Percentiles rank a stretch among this genome's conserved stretches.
Evolutionary conservation across 2,113 vertebrate genomes (phyloP).

Genomic region (Eublepharis macularius): DNA sequence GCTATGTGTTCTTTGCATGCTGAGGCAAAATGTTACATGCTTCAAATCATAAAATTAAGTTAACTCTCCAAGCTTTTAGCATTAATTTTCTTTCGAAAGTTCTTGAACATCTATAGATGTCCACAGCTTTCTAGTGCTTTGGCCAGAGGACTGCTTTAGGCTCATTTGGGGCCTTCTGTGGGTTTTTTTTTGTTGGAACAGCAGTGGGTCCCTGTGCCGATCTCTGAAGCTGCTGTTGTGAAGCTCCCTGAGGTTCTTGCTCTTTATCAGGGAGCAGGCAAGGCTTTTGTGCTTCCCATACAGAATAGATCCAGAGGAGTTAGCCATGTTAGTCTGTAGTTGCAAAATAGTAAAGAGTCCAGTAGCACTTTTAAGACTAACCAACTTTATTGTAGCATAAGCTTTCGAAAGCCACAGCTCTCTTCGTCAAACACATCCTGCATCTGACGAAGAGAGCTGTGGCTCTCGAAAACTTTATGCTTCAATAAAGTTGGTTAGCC

Average conservation of each 20-base stretch:
- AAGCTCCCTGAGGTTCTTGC: neutral
- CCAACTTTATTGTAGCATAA: too few species aligned
- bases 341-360: too few species aligned
- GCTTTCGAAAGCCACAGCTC: too few species aligned
- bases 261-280: neutral
- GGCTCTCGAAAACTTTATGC: too few species aligned
- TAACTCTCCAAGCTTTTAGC: neutral
- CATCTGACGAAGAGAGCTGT: too few species aligned
- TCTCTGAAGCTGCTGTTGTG: neutral
- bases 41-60: neutral
- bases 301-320: too few species aligned
- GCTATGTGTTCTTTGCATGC: conserved; percentile 11
- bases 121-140: neutral
- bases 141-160: neutral
- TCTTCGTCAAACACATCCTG: too few species aligned
- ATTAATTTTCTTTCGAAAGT: neutral
- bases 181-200: neutral
- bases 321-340: too few species aligned
- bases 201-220: neutral
- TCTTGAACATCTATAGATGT: neutral
- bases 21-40: neutral
- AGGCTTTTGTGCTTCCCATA: too few species aligned
- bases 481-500: too few species aligned
- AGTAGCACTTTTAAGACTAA: too few species aligned
- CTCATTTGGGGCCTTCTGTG: neutral